A percentile compares a stretch with the other conserved stretches of the same genome.
Conservation (phyloP, 2,113 vertebrate species). For the Corythornis vintsioides region DNA sequence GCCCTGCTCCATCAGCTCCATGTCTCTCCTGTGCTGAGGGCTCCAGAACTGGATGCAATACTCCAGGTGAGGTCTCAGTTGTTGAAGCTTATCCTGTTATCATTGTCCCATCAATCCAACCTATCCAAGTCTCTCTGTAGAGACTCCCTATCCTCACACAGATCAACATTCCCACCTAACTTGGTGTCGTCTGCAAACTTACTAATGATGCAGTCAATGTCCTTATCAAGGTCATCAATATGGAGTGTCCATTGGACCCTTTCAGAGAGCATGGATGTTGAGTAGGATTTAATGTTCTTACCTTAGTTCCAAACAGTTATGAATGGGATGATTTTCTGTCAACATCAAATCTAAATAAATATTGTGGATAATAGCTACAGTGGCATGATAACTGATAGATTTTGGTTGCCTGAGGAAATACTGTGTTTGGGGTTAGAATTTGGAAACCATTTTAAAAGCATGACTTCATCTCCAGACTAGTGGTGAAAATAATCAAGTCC, state of each 20-base stretch:
- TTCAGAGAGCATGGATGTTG: background rate
- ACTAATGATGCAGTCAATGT: no score
- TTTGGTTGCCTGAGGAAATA: background rate
- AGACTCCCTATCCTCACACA: no score
- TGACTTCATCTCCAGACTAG: background rate
- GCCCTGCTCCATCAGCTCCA: no score
- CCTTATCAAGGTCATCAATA: no score
- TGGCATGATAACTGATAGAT: background rate
- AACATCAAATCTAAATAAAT: background rate
- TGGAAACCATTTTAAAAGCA: background rate
- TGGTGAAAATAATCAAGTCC: background rate
- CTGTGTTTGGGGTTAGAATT: background rate
- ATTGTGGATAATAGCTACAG: background rate
- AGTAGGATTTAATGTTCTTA: background rate
- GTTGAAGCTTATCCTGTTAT: no score
- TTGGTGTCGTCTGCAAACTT: no score
- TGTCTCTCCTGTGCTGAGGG: no score
- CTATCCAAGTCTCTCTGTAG: no score
- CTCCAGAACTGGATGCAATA: no score
- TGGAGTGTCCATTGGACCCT: background rate
- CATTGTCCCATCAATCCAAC: no score
- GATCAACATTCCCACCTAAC: no score
- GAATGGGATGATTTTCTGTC: background rate
- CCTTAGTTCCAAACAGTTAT: background rate
- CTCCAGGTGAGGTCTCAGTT: no score